Evolutionary conservation across 2,888 invertebrate genomes (phyloP).

Genomic region (Rotaria magnacalcarata): DNA sequence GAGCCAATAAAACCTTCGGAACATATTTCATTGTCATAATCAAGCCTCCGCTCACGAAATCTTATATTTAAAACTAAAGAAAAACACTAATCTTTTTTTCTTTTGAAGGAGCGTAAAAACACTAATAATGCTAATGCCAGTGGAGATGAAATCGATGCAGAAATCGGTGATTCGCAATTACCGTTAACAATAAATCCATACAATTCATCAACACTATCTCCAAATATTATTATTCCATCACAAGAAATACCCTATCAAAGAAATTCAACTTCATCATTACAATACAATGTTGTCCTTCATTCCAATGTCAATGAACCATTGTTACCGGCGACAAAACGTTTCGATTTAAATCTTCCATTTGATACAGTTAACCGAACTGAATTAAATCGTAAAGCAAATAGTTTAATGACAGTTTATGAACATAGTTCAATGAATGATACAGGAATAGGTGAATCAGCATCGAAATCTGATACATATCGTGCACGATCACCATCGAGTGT

Average conservation of each 20-base stretch:
- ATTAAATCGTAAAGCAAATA: constrained; percentile 9
- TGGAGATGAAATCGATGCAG: background rate
- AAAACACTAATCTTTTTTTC: background rate
- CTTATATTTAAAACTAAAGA: too few species aligned
- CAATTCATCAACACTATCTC: background rate
- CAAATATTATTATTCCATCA: background rate
- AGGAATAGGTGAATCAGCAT: background rate
- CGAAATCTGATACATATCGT: background rate
- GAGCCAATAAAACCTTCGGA: too few species aligned
- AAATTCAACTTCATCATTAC: background rate
- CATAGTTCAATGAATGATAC: background rate
- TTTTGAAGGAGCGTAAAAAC: background rate
- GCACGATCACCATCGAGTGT: constrained; percentile 17
- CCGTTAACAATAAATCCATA: background rate
- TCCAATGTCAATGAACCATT: background rate
- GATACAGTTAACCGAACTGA: background rate
- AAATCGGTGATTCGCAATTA: background rate
- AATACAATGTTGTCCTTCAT: background rate
- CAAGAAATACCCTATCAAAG: background rate
- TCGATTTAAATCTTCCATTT: background rate
- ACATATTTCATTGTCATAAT: too few species aligned
- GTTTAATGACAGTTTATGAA: background rate
- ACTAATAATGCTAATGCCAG: background rate
- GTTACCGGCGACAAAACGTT: background rate
- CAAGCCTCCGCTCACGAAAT: too few species aligned